Evolutionary conservation across 2,888 invertebrate species (phyloP).

Genomic region (Stramonita haemastoma): DNA sequence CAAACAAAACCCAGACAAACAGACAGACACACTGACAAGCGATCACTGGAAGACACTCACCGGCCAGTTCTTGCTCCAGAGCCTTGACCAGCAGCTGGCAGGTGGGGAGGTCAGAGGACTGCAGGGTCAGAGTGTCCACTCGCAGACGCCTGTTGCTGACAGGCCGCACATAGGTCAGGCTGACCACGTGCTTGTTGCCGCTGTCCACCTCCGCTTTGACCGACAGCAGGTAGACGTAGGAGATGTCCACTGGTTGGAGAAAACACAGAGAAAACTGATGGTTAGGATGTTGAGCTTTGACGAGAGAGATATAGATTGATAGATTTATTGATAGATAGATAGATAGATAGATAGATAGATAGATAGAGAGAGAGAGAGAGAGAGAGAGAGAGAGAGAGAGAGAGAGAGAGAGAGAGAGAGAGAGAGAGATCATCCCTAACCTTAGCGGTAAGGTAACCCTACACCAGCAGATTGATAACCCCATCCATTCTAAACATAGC

Average conservation of each 20-base stretch:
- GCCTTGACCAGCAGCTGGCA: slow-evolving; percentile 27
- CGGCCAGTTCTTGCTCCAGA: slow-evolving; percentile 17
- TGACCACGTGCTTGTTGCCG: background rate
- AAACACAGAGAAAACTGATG: background rate
- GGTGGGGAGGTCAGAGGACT: slow-evolving; percentile 18
- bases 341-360: background rate
- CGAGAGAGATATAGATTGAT: background rate
- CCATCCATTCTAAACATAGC: background rate
- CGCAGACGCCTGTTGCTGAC: slow-evolving; percentile 35
- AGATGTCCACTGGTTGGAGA: slow-evolving; percentile 30
- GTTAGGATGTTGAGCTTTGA: too few relatives aligned
- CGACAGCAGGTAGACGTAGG: slow-evolving; percentile 34
- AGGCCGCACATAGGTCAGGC: slow-evolving; percentile 26
- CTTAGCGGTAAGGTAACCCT: background rate
- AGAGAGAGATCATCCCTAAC: background rate
- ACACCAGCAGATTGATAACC: background rate
- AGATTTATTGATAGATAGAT: background rate
- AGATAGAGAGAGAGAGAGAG: background rate
- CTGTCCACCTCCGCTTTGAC: background rate
- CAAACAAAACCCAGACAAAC: background rate
- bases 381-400: background rate
- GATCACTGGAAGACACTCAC: background rate
- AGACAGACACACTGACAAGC: background rate
- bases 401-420: background rate
- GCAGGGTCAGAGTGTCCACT: slow-evolving; percentile 15